Evolutionary conservation across 2,888 invertebrate species (phyloP).

Genomic region (Lamellibrachia columna): DNA sequence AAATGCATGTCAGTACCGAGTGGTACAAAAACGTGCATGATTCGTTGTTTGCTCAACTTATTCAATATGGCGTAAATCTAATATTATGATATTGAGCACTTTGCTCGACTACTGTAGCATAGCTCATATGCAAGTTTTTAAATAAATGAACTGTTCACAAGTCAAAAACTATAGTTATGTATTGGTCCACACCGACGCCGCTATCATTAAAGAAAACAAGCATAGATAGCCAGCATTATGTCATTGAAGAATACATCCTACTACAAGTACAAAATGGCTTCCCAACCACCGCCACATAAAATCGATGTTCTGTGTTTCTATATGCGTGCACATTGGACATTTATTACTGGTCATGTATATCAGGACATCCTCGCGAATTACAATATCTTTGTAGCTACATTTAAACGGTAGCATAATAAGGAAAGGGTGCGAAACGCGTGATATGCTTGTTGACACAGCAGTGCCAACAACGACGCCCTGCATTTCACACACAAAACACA

Average conservation of each 20-base stretch:
- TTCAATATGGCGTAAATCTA: slow-evolving; percentile 6
- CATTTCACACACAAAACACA: neutral
- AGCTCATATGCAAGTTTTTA: neutral
- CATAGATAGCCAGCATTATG: neutral
- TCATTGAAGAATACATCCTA: slow-evolving; percentile 16
- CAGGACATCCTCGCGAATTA: neutral
- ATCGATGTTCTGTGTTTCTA: slow-evolving; percentile 6
- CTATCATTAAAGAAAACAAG: neutral
- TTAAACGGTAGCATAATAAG: neutral
- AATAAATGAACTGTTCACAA: neutral
- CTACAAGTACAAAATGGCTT: slow-evolving; percentile 16
- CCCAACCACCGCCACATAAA: slow-evolving; percentile 16
- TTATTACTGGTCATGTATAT: neutral
- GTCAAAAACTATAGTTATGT: neutral
- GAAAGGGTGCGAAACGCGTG: neutral
- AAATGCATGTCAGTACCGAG: neutral
- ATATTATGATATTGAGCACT: neutral
- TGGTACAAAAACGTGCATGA: neutral
- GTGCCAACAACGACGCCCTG: slow-evolving; percentile 6
- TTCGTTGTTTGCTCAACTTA: neutral
- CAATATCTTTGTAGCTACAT: neutral
- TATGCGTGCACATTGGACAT: neutral
- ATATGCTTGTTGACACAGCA: slow-evolving; percentile 5
- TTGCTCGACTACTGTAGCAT: neutral
- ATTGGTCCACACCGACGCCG: neutral